These are phyloP conservation scores for Melanerpes formicivorus DNA, from an alignment of 2,113 vertebrate species.

Conservation along the genomic window DNA sequence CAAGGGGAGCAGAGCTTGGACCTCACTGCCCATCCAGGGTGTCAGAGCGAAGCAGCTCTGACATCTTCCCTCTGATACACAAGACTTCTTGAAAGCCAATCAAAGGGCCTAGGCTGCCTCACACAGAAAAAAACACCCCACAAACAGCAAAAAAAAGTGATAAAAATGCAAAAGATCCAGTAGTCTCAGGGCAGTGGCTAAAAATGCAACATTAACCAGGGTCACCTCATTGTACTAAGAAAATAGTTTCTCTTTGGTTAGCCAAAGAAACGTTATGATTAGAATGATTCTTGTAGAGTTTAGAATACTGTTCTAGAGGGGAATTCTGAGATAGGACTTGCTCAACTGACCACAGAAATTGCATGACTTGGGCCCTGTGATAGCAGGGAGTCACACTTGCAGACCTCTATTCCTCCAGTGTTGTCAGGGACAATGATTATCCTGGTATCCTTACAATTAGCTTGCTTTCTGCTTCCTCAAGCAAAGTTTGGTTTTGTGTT, in stretches of 20 bases:
- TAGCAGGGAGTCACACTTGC: not conserved
- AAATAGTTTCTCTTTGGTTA: not conserved
- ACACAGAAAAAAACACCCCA: not conserved
- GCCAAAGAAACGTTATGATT: not conserved
- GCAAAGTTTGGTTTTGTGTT: not conserved
- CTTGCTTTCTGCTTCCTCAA: not conserved
- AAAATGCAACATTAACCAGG: not conserved
- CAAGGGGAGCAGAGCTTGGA: fast-evolving
- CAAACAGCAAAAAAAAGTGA: not conserved
- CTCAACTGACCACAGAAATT: not conserved
- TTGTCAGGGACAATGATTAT: not conserved
- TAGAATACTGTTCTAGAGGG: not conserved
- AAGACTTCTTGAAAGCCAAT: not conserved
- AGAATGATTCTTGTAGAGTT: not conserved
- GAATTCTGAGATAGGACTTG: not conserved
- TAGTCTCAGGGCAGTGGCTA: not conserved
- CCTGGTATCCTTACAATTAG: not conserved
- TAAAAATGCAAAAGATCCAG: not conserved
- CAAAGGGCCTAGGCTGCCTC: not conserved
- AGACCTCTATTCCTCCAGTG: not conserved
- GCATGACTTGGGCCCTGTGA: not conserved
- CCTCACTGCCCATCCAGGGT: not conserved
- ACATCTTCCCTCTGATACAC: not conserved
- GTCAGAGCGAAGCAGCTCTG: not conserved
- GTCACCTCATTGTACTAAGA: not conserved